Evolutionary conservation across 2,888 invertebrate species (phyloP).

Genomic region (Lamellibrachia columna): DNA sequence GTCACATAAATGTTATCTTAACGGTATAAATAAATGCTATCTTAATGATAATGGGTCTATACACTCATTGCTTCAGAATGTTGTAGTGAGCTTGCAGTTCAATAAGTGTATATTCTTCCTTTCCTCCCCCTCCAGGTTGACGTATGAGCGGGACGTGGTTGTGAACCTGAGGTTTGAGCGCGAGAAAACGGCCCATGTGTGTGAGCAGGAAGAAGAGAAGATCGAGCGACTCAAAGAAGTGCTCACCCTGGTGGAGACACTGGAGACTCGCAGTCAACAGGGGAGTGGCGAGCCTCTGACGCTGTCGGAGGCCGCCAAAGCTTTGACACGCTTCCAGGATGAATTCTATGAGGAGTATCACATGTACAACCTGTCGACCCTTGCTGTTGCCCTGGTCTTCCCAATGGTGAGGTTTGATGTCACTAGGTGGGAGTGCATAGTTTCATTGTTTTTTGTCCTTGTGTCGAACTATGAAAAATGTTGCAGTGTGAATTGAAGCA

Average conservation of each 20-base stretch:
- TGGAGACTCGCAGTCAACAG: conserved; percentile 52
- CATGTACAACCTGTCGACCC: conserved; percentile 82
- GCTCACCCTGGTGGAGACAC: conserved; percentile 39
- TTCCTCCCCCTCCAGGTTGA: conserved; percentile 65
- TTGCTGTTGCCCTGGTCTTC: conserved; percentile 85
- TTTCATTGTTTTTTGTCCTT: not conserved
- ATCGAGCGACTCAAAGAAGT: conserved; percentile 79
- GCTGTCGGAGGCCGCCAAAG: conserved; percentile 55
- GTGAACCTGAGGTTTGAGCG: conserved; percentile 83
- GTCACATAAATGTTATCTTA: too few species aligned
- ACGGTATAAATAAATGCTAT: too few species aligned
- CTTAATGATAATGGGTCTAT: too few species aligned
- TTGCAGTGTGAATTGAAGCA: too few species aligned
- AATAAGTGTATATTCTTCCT: not conserved
- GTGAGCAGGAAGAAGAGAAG: conserved; percentile 78
- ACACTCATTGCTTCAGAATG: not conserved
- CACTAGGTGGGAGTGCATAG: not conserved
- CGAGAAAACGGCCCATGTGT: conserved; percentile 74
- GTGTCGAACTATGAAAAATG: too few species aligned
- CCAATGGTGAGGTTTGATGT: conserved; percentile 72
- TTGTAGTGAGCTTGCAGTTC: not conserved
- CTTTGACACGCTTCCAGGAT: conserved; percentile 56
- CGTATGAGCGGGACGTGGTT: conserved; percentile 81
- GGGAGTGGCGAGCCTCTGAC: conserved; percentile 68
- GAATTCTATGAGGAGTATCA: conserved; percentile 73